A percentile compares a stretch with the other conserved stretches of the same genome.
Conservation (phyloP, 2,113 vertebrate genomes). For the Triplophysa siluroides region DNA sequence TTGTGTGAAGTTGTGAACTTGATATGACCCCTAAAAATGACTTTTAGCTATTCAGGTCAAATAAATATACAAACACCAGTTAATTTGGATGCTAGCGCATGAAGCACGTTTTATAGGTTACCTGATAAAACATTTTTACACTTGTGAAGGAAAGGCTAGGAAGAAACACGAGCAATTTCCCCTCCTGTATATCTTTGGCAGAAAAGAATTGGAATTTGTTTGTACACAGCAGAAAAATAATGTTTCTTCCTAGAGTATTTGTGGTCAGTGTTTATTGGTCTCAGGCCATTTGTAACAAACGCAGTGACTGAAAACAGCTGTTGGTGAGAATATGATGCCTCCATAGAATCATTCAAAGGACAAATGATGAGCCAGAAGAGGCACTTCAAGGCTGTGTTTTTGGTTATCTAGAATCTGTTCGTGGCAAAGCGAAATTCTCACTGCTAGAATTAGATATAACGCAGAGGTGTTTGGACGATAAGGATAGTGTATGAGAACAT, state of each 20-base stretch:
- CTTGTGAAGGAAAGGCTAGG: neutral
- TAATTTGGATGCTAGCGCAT: no score
- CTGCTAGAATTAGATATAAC: neutral
- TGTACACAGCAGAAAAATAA: constrained; percentile 4
- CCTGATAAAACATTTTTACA: neutral
- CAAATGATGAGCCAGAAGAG: neutral
- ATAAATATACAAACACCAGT: no score
- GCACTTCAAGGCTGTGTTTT: neutral
- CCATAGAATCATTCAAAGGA: neutral
- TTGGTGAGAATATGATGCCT: constrained; percentile 6
- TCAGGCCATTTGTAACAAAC: constrained; percentile 29
- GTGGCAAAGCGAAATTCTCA: neutral
- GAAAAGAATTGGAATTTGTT: constrained; percentile 13
- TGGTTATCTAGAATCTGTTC: neutral
- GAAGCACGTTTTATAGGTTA: neutral
- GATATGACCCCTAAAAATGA: no score
- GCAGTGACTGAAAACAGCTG: constrained; percentile 33
- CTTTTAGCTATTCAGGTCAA: no score
- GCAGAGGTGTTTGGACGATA: neutral
- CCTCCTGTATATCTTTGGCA: neutral
- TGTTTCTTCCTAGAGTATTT: neutral
- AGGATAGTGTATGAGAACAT: neutral
- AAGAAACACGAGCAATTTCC: constrained; percentile 11
- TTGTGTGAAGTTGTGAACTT: no score
- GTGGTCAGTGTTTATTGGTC: constrained; percentile 29